Base-by-base conservation (phyloP, 37 sponge, comb jelly and placozoan genomes). In the Haliclona indistincta region DNA sequence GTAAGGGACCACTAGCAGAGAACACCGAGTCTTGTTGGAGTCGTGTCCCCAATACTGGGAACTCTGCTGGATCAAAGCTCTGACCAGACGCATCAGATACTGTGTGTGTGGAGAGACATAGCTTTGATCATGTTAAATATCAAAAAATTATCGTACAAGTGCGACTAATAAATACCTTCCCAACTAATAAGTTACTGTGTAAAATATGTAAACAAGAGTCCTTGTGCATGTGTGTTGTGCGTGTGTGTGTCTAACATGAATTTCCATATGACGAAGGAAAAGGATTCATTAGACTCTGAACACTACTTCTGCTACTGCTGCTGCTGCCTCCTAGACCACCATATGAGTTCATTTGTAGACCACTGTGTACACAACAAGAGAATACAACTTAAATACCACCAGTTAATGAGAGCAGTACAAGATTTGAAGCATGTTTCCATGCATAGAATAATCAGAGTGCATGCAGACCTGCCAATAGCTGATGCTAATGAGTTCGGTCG, bases 401-500 rank as follows among this genome's bases (percentile, higher is more conserved):
- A n/a, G n/a, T n/a, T n/a, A n/a, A n/a, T n/a, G n/a, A n/a, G n/a
- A n/a, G n/a, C n/a, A n/a, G n/a, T n/a, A n/a, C n/a, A n/a, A n/a
- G n/a, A n/a, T 49, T 30, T 32, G 29, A 28, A 58, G 32, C 6
- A 6, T 13, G 10, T 30, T 6, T 58, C 25, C 6, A 58, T 58
- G 15, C 6, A 5, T 58, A 58, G 61, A 30, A 58, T 32, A 11
- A 17, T 49, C 17, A 49, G n/a, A n/a, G n/a, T n/a, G n/a, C n/a
- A 8, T 26, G 20, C 38, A 13, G 54, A 90, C 86, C 82, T 85
- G 54, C 86, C 85, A 66, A 90, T 85, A 63, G 86, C 91, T 10
- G 91, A 79, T 25, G 91, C 80, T 19, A 90, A 55, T 35, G 78
- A 73, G 39, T 71, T 81, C 0, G 91, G 86, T 49, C 91, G 54